Percentiles rank a stretch among this genome's conserved stretches.
Evolutionary conservation across 2,113 vertebrate genomes (phyloP).

Genomic region (Leucosticte australis): DNA sequence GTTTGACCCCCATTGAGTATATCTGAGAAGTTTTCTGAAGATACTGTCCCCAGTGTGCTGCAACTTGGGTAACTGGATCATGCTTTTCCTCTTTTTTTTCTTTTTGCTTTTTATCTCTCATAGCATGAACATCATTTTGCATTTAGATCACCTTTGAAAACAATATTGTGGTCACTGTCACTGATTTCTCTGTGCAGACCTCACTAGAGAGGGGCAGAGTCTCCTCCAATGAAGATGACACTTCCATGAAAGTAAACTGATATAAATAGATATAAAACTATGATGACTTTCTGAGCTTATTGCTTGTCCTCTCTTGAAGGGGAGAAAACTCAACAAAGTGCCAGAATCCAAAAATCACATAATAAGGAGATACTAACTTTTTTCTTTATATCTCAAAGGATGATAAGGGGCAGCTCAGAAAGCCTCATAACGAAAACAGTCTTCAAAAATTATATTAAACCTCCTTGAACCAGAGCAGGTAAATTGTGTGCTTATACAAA

Average conservation of each 20-base stretch:
- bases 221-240: not conserved
- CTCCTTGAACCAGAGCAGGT: not conserved
- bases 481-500: not conserved
- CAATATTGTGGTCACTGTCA: not conserved
- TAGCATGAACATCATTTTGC: not conserved
- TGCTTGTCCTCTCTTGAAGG: not conserved
- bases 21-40: not conserved
- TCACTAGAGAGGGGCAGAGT: not conserved
- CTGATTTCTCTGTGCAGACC: not conserved
- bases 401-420: not conserved
- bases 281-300: not conserved
- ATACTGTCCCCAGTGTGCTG: not conserved
- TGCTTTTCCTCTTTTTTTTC: not conserved
- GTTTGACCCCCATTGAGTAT: not conserved
- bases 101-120: not conserved
- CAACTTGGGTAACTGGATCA: not conserved
- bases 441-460: not conserved
- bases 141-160: not conserved
- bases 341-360: not conserved
- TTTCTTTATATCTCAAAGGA: not conserved
- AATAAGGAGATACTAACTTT: not conserved
- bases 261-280: not conserved
- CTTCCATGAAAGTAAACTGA: not conserved
- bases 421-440: not conserved
- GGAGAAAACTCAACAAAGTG: accelerated